Evolutionary conservation across 2,797 vertebrate species (phyloP).

Genomic region (Acrocephalus scirpaceus): DNA sequence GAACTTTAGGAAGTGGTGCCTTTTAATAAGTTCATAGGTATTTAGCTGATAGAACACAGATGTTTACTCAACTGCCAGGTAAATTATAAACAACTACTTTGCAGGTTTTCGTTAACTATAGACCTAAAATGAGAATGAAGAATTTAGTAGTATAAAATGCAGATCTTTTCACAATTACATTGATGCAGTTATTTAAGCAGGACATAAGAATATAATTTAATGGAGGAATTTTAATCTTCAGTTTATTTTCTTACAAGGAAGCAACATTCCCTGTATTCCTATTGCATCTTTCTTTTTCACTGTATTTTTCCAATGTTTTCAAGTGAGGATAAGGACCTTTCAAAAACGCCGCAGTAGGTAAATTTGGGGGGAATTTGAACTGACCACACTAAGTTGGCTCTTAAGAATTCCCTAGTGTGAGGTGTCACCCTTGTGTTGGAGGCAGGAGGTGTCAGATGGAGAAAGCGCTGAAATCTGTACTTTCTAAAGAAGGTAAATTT

Average conservation of each 20-base stretch:
- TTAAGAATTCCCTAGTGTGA: constrained; percentile 37
- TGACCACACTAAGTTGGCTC: neutral
- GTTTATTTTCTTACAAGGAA: neutral
- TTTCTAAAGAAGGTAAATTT: constrained; percentile 44
- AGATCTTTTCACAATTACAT: neutral
- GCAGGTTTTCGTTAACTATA: neutral
- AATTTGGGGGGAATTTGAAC: neutral
- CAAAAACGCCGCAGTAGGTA: neutral
- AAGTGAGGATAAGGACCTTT: neutral
- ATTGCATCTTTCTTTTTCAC: neutral
- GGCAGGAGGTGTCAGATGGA: constrained; percentile 31
- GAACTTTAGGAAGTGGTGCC: neutral
- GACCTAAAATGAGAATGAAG: neutral
- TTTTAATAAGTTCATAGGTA: neutral
- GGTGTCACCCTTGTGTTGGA: constrained; percentile 11
- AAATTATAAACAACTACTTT: neutral
- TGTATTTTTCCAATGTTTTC: neutral
- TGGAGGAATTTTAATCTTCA: neutral
- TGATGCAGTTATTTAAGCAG: neutral
- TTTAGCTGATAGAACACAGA: neutral
- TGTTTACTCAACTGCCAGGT: neutral
- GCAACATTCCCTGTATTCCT: neutral
- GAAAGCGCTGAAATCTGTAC: constrained; percentile 44
- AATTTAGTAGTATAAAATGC: neutral
- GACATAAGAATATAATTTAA: neutral